A percentile compares a stretch with the other conserved stretches of the same genome.
Conservation (phyloP, 2,797 vertebrate species). For the Calcarius lapponicus region DNA sequence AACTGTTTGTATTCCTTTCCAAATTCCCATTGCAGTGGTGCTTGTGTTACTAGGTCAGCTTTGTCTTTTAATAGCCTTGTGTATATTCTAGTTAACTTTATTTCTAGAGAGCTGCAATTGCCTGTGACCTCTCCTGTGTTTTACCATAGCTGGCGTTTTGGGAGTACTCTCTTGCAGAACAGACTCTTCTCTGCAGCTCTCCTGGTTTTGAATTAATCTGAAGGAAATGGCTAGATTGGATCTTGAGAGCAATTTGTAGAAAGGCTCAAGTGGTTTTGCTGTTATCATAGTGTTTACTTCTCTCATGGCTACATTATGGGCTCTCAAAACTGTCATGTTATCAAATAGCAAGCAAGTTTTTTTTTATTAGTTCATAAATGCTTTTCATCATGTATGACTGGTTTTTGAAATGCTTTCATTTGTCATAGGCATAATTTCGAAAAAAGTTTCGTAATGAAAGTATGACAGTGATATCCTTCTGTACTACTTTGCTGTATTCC, state of each 20-base stretch:
- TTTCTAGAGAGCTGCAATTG: background rate
- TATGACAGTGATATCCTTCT: background rate
- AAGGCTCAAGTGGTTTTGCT: background rate
- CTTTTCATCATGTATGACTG: background rate
- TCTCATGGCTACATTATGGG: background rate
- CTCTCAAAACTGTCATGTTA: background rate
- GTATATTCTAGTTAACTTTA: background rate
- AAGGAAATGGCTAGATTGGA: background rate
- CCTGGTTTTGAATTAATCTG: background rate
- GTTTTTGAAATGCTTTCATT: background rate
- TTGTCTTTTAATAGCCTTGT: background rate
- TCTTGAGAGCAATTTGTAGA: background rate
- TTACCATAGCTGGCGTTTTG: background rate
- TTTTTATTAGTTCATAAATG: background rate
- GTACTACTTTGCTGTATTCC: background rate
- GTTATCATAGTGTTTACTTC: background rate
- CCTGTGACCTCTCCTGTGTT: background rate
- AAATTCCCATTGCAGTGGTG: background rate
- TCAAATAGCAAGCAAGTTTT: background rate
- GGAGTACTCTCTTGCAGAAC: background rate
- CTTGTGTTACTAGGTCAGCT: background rate
- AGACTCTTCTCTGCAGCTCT: background rate
- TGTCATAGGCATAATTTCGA: background rate
- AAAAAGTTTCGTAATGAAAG: background rate
- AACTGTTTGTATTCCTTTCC: background rate